Evolutionary conservation across 2,888 invertebrate species (phyloP).

Genomic region (Colletes collaris): DNA sequence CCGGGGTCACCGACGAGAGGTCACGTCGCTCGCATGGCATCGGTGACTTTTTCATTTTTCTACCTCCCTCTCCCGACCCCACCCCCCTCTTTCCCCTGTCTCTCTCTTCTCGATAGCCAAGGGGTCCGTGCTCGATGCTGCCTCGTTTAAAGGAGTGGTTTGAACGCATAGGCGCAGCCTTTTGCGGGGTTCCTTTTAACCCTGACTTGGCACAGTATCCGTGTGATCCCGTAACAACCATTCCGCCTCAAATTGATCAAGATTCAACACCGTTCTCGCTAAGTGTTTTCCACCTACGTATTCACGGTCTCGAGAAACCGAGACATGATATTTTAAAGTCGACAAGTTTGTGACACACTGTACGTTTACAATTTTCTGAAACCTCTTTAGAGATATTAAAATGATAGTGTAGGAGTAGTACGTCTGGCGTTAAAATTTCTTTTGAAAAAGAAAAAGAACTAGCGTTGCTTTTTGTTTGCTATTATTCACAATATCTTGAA

Average conservation of each 20-base stretch:
- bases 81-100: conserved; percentile 16
- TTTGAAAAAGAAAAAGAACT: no score
- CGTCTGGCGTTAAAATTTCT: no score
- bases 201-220: neutral
- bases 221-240: neutral
- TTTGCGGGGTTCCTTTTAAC: conserved; percentile 34
- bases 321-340: no score
- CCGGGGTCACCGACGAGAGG: conserved; percentile 75
- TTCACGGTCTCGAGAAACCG: no score
- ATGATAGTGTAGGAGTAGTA: no score
- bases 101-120: conserved; percentile 45
- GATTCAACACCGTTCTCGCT: no score
- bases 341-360: no score
- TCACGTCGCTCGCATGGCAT: conserved; percentile 75
- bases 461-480: no score
- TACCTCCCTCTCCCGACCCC: conserved; percentile 23
- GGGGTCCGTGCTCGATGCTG: conserved; percentile 47
- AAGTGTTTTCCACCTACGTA: no score
- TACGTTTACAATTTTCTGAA: no score
- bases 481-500: no score
- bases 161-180: conserved; percentile 44
- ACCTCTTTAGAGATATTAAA: no score
- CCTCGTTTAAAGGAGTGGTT: conserved; percentile 61
- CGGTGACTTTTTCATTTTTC: conserved; percentile 72
- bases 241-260: neutral